A percentile compares a stretch with the other conserved stretches of the same genome.
Evolutionary conservation across 2,888 invertebrate genomes (phyloP).

Genomic region (Dryobotodes eremita): DNA sequence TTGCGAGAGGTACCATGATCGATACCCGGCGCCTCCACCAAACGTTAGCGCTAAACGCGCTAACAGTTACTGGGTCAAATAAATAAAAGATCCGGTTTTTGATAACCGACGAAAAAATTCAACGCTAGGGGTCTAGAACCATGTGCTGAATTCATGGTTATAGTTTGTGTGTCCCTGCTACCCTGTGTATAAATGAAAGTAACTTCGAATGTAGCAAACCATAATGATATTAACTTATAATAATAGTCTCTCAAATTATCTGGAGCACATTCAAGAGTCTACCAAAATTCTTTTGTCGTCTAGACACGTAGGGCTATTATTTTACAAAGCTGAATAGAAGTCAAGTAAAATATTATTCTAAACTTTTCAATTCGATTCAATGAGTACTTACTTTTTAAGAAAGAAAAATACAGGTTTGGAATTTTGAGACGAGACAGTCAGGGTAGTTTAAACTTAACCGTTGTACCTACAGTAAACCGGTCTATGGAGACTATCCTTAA

Average conservation of each 20-base stretch:
- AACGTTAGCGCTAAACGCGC: no score
- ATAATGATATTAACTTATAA: no score
- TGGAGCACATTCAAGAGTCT: constrained; percentile 22
- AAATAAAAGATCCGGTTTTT: no score
- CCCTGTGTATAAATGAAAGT: neutral
- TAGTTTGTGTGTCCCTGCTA: no score
- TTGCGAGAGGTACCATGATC: constrained; percentile 91
- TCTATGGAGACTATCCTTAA: neutral
- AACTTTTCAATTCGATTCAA: constrained; percentile 21
- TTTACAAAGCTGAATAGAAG: constrained; percentile 27
- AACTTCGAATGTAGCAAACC: neutral
- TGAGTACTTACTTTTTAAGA: constrained; percentile 13
- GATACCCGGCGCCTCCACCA: constrained; percentile 90
- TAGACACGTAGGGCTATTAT: constrained; percentile 22
- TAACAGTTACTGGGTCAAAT: no score
- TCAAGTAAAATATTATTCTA: constrained; percentile 5
- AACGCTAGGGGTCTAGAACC: no score
- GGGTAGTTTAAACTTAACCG: neutral
- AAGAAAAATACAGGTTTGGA: neutral
- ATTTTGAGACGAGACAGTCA: neutral
- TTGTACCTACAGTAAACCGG: neutral
- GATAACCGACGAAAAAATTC: no score
- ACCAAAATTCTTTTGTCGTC: constrained; percentile 32
- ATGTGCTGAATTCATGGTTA: no score
- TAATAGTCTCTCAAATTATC: neutral